Conservation (phyloP, 2,113 vertebrate genomes). For the Chamaetylas fuelleborni region DNA sequence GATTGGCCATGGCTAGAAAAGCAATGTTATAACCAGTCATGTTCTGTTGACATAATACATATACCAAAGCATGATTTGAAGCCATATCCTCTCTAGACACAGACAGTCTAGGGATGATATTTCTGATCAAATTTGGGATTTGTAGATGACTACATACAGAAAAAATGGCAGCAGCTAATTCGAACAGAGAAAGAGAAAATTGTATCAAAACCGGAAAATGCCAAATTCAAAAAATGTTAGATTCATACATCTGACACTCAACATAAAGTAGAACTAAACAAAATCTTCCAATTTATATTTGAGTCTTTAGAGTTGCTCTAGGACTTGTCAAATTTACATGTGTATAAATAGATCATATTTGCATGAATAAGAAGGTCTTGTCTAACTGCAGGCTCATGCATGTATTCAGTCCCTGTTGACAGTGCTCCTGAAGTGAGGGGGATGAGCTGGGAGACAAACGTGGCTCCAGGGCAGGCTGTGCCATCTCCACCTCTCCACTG, state of each 20-base stretch:
- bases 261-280: neutral
- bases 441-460: rapidly evolving
- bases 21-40: neutral
- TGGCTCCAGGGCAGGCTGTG: neutral
- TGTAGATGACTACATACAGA: neutral
- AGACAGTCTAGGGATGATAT: neutral
- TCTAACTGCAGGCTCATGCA: neutral
- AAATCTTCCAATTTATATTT: neutral
- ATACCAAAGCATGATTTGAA: neutral
- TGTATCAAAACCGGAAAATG: neutral
- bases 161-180: neutral
- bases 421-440: rapidly evolving
- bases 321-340: neutral
- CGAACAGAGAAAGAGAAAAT: neutral
- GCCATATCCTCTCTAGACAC: neutral
- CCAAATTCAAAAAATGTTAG: neutral
- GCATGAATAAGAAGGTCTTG: neutral
- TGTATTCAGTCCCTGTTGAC: neutral
- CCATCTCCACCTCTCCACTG: neutral
- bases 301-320: neutral
- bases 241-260: neutral
- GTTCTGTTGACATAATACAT: neutral
- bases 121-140: neutral
- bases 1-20: neutral
- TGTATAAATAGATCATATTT: neutral